phyloP scores from a whole-genome alignment of 2,888 invertebrate genomes.

The Caenorhabditis sp. region DNA sequence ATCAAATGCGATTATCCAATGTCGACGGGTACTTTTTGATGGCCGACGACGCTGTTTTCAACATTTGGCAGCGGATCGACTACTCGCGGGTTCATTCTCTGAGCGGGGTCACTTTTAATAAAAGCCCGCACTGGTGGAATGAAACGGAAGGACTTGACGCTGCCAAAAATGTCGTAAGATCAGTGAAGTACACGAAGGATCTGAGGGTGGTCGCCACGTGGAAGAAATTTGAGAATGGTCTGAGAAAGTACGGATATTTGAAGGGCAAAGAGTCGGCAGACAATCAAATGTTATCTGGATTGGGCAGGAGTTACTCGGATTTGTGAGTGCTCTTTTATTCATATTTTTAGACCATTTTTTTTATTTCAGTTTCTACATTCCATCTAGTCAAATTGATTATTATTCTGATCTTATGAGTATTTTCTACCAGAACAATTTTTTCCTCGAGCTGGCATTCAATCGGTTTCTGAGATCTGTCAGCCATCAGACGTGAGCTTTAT shows the following conservation, averaged over 20 bases:
- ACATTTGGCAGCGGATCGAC: slow-evolving; percentile 54
- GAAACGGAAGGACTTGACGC: neutral
- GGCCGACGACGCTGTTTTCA: slow-evolving; percentile 47
- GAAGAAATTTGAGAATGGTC: slow-evolving; percentile 11
- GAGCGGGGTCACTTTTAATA: neutral
- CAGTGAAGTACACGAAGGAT: slow-evolving; percentile 1
- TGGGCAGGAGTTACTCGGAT: slow-evolving; percentile 27
- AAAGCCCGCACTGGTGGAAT: neutral
- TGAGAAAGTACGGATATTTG: slow-evolving; percentile 15
- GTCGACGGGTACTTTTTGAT: slow-evolving; percentile 43
- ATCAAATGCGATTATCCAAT: slow-evolving; percentile 37
- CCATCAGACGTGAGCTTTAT: slow-evolving; percentile 39
- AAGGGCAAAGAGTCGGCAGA: slow-evolving; percentile 4
- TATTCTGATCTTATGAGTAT: slow-evolving; percentile 40
- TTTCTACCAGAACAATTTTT: slow-evolving; percentile 26
- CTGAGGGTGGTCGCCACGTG: neutral
- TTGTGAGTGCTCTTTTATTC: slow-evolving; percentile 20
- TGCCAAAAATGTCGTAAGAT: neutral
- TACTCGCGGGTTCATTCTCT: slow-evolving; percentile 22
- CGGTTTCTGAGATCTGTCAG: slow-evolving; percentile 22
- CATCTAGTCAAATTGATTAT: slow-evolving; percentile 13
- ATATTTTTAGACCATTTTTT: no score
- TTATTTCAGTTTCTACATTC: slow-evolving; percentile 36
- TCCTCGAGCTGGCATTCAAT: slow-evolving; percentile 41
- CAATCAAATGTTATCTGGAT: slow-evolving; percentile 2